Evolutionary conservation across 2,888 invertebrate species (phyloP).

Genomic region (Trichopoda pennipes): DNA sequence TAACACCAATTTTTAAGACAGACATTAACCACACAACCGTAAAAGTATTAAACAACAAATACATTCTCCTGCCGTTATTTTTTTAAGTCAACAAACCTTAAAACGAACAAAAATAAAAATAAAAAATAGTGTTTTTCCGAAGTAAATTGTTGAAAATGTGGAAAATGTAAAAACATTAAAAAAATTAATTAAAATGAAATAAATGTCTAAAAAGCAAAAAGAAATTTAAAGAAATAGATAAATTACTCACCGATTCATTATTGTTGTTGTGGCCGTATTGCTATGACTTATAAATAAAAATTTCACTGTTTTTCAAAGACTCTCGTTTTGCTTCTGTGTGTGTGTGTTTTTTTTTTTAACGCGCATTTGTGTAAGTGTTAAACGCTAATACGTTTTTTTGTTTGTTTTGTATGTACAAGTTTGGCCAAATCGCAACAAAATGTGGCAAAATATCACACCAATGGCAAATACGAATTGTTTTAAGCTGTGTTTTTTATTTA

Average conservation of each 20-base stretch:
- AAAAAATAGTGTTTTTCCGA: conserved; percentile 42
- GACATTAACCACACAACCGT: conserved; percentile 12
- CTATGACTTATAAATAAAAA: conserved; percentile 19
- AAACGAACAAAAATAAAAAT: conserved; percentile 30
- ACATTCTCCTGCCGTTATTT: conserved; percentile 57
- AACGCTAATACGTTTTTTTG: background rate
- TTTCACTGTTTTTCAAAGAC: conserved; percentile 33
- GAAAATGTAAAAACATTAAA: conserved; percentile 39
- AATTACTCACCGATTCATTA: conserved; percentile 63
- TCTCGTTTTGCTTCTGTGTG: background rate
- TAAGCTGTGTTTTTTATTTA: conserved; percentile 9
- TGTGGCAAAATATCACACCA: conserved; percentile 52
- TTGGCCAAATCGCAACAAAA: conserved; percentile 47
- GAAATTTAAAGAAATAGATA: conserved; percentile 16
- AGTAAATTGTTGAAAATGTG: conserved; percentile 63
- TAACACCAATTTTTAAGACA: conserved; percentile 15
- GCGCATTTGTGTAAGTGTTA: background rate
- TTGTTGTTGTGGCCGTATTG: conserved; percentile 4
- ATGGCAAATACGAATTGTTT: conserved; percentile 24
- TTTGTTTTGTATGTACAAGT: conserved; percentile 1
- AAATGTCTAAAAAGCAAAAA: background rate
- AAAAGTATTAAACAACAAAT: conserved; percentile 14
- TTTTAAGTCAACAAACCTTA: conserved; percentile 62
- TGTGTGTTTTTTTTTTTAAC: background rate
- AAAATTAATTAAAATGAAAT: conserved; percentile 42